These are phyloP conservation scores for Rhodophaea formosa DNA, from an alignment of 2,888 invertebrate species.

Conservation along the genomic window DNA sequence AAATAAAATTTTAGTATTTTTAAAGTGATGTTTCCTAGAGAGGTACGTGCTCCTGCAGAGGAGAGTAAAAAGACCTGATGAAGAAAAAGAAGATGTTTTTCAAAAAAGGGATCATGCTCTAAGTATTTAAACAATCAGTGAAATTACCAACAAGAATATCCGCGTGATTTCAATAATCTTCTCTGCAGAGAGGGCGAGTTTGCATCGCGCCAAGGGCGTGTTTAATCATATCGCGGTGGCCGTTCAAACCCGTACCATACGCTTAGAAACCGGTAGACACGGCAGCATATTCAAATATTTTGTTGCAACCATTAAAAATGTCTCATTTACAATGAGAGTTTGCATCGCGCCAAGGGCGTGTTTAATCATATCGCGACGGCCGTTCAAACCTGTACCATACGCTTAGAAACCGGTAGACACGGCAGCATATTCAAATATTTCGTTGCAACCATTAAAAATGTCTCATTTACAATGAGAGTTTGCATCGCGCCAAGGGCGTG, in stretches of 20 bases:
- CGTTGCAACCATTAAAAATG: neutral
- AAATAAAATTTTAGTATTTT: too few relatives aligned
- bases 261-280: constrained; percentile 29
- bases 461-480: neutral
- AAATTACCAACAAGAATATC: neutral
- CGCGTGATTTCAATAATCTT: neutral
- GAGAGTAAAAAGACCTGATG: too few relatives aligned
- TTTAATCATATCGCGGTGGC: constrained; percentile 65
- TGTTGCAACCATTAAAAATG: neutral
- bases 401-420: too few relatives aligned
- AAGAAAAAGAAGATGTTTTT: too few relatives aligned
- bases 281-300: neutral
- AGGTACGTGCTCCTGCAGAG: too few relatives aligned
- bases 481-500: too few relatives aligned
- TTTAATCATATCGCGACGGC: too few relatives aligned
- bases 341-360: too few relatives aligned
- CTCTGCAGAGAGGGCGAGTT: constrained; percentile 4
- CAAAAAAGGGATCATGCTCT: too few relatives aligned
- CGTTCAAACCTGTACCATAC: neutral
- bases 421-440: neutral
- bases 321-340: neutral
- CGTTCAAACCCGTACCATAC: constrained; percentile 37
- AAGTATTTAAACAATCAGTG: too few relatives aligned
- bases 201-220: constrained; percentile 50
- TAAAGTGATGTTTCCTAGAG: too few relatives aligned